Evolutionary conservation across 2,797 vertebrate species (phyloP).

Genomic region (Sebastes cheni): DNA sequence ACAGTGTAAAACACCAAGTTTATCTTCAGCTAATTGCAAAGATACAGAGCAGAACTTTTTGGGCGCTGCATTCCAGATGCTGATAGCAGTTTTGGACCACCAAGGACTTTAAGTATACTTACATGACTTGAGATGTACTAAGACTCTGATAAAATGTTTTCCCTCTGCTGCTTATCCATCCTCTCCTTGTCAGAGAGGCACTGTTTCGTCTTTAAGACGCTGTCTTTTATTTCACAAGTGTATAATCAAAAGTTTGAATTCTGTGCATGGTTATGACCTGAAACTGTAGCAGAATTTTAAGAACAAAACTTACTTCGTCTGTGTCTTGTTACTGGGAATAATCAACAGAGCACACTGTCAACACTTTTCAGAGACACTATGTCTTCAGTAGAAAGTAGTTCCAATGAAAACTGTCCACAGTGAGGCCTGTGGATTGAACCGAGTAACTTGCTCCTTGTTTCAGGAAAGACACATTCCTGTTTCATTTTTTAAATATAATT

Average conservation of each 20-base stretch:
- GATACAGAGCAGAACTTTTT: conserved; percentile 65
- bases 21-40: conserved; percentile 83
- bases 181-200: conserved; percentile 56
- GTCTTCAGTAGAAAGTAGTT: background rate
- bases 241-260: conserved; percentile 1
- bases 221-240: conserved; percentile 14
- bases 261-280: background rate
- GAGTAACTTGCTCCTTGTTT: background rate
- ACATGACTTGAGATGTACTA: conserved; percentile 76
- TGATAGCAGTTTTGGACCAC: conserved; percentile 82
- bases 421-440: background rate
- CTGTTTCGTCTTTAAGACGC: conserved; percentile 17
- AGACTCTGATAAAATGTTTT: conserved; percentile 77
- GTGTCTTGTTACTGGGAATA: background rate
- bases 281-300: background rate
- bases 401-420: background rate
- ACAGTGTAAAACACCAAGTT: conserved; percentile 76
- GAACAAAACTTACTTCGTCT: background rate
- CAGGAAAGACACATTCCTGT: background rate
- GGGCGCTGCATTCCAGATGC: conserved; percentile 79
- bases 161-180: conserved; percentile 63
- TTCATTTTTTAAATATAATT: background rate
- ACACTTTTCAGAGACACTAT: background rate
- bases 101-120: conserved; percentile 78
- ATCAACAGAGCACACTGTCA: background rate